These are phyloP conservation scores for Sturmia bella DNA, from an alignment of 2,888 invertebrate species.

Conservation along the genomic window DNA sequence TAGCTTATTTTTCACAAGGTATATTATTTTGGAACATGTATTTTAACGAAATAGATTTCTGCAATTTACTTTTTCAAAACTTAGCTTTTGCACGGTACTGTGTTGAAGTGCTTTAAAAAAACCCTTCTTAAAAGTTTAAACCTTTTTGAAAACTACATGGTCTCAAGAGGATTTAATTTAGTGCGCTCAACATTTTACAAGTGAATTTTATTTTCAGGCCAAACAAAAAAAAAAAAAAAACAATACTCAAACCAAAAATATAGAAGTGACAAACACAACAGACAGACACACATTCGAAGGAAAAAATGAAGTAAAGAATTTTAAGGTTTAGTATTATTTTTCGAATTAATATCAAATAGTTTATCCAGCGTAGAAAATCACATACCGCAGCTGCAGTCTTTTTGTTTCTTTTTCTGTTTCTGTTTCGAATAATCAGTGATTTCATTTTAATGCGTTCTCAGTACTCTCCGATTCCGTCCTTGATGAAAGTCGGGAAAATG, in stretches of 20 bases:
- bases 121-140: no score
- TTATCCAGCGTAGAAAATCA: conserved; percentile 64
- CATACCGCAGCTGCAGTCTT: conserved; percentile 60
- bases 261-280: conserved; percentile 43
- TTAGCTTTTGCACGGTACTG: no score
- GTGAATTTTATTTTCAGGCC: conserved; percentile 40
- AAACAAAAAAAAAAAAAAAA: conserved; percentile 27
- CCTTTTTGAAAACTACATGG: no score
- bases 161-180: no score
- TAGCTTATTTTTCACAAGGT: no score
- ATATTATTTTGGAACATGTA: no score
- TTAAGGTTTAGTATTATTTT: conserved; percentile 33
- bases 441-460: conserved; percentile 24
- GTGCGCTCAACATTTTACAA: not conserved
- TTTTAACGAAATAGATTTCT: no score
- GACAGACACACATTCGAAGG: conserved; percentile 55
- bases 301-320: conserved; percentile 48
- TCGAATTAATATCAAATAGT: conserved; percentile 48
- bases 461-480: conserved; percentile 41
- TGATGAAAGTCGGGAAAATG: conserved; percentile 14
- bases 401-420: no score
- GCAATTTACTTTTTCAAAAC: no score
- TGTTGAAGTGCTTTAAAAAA: no score
- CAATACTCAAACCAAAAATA: not conserved
- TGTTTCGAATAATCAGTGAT: not conserved